A percentile compares a stretch with the other conserved stretches of the same genome.
Conservation (phyloP, 35 echinoderm and acorn worm species). For the Lytechinus variegatus region DNA sequence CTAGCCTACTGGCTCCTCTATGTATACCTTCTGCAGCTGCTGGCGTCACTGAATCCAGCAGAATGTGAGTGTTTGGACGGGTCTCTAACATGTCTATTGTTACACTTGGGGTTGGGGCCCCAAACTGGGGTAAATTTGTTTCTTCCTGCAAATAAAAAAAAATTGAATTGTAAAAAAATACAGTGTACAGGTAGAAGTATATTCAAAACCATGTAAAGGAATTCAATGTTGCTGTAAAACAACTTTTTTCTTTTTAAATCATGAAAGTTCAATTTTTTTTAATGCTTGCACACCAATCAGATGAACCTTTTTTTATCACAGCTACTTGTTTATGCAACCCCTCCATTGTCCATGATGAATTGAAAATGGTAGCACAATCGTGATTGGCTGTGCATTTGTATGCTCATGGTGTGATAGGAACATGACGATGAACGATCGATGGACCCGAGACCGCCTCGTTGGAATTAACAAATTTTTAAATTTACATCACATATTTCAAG, state of each 20-base stretch:
- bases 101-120: constrained; percentile 88
- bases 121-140: constrained; percentile 63
- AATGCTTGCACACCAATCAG: too few species aligned
- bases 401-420: too few species aligned
- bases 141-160: constrained; percentile 60
- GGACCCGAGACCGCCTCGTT: too few species aligned
- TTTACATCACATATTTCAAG: too few species aligned
- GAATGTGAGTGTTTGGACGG: constrained; percentile 76
- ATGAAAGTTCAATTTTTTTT: too few species aligned
- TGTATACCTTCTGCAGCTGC: constrained; percentile 51
- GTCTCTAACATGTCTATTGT: constrained; percentile 91
- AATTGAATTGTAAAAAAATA: not conserved
- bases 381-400: too few species aligned
- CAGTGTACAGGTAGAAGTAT: not conserved
- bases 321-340: too few species aligned
- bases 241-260: not conserved
- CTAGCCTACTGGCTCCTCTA: not conserved
- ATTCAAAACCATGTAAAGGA: not conserved
- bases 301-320: too few species aligned
- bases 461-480: too few species aligned
- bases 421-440: too few species aligned
- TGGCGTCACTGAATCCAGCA: constrained; percentile 83
- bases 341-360: too few species aligned
- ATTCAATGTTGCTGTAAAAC: not conserved
- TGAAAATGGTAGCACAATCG: too few species aligned